Conservation (phyloP, 2,113 vertebrate genomes). For the Ceuthmochares aereus region DNA sequence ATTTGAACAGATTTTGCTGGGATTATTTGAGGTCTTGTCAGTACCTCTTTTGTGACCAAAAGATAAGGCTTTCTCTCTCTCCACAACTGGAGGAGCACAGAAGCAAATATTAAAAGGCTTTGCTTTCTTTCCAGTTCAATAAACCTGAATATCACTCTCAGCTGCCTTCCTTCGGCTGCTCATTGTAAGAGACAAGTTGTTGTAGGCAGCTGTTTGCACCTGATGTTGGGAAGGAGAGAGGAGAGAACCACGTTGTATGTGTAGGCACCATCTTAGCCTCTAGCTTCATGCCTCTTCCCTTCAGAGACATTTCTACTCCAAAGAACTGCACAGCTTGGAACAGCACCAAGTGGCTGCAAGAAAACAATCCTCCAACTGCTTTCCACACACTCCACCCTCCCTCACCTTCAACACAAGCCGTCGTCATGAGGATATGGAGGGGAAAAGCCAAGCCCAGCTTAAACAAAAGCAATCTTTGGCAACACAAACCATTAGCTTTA, state of each 20-base stretch:
- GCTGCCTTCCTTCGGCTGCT: not conserved
- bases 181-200: not conserved
- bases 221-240: not conserved
- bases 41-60: not conserved
- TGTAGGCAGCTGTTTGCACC: not conserved
- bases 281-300: not conserved
- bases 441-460: constrained; percentile 17
- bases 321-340: not conserved
- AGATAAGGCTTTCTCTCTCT: not conserved
- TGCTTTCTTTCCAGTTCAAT: constrained; percentile 5
- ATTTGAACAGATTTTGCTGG: not conserved
- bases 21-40: not conserved
- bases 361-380: not conserved
- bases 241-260: fast-evolving
- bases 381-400: constrained; percentile 3
- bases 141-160: not conserved
- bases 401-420: not conserved
- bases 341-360: not conserved
- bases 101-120: not conserved
- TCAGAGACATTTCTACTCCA: not conserved
- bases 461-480: not conserved
- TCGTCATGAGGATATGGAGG: not conserved
- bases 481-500: not conserved
- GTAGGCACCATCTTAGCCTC: not conserved
- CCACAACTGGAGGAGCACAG: not conserved